Percentiles rank a stretch among this genome's conserved stretches.
These are phyloP conservation scores for Bruchidius siliquastri DNA, from an alignment of 2,888 invertebrate genomes.

Conservation along the genomic window DNA sequence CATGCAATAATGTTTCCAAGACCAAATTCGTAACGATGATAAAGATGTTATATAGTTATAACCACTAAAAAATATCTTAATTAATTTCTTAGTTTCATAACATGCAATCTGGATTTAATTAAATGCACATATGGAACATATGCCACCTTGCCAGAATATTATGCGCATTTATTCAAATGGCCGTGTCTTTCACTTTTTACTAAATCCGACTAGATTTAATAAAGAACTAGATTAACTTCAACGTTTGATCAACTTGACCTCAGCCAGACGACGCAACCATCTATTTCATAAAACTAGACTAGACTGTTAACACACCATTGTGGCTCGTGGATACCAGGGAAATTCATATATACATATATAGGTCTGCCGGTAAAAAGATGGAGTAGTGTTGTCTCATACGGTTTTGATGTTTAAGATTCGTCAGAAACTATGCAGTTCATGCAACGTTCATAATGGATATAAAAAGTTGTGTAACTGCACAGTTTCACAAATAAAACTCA, in stretches of 20 bases:
- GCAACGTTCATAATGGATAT: no score
- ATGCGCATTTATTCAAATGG: neutral
- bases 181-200: neutral
- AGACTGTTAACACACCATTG: no score
- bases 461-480: no score
- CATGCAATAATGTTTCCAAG: neutral
- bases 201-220: neutral
- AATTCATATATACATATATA: neutral
- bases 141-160: neutral
- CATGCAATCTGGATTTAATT: neutral
- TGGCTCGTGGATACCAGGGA: neutral
- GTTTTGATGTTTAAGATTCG: no score
- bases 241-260: neutral
- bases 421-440: no score
- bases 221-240: neutral
- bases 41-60: neutral
- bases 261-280: neutral
- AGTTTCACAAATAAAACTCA: no score
- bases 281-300: neutral
- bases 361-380: no score
- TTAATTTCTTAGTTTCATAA: neutral
- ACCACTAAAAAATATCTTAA: neutral
- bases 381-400: no score
- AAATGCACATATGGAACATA: neutral
- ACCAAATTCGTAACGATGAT: neutral